Conservation (phyloP, 2,797 vertebrate species). For the Sparus aurata region DNA sequence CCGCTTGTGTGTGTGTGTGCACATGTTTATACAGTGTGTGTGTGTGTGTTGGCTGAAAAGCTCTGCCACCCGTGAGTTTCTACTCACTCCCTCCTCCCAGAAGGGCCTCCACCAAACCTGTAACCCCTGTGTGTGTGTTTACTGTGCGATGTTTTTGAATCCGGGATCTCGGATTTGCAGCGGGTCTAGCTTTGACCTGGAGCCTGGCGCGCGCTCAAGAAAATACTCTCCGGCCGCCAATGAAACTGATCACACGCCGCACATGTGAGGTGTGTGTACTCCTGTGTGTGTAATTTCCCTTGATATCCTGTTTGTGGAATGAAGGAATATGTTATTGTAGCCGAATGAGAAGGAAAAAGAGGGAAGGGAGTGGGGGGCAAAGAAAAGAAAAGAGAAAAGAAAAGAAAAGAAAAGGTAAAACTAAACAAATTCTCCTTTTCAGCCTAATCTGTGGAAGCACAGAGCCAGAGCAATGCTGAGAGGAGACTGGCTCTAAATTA, state of each 20-base stretch:
- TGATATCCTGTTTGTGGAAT: slow-evolving; percentile 79
- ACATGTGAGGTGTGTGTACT: slow-evolving; percentile 54
- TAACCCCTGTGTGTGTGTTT: slow-evolving; percentile 61
- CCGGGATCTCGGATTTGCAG: slow-evolving; percentile 59
- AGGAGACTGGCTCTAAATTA: slow-evolving; percentile 64
- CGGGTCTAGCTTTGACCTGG: slow-evolving; percentile 49
- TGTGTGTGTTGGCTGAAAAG: slow-evolving; percentile 66
- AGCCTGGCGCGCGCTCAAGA: slow-evolving; percentile 72
- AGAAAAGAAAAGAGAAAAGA: too few relatives aligned
- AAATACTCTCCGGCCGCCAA: slow-evolving; percentile 60
- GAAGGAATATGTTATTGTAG: slow-evolving; percentile 75
- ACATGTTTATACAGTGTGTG: slow-evolving; percentile 34
- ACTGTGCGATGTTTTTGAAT: slow-evolving; percentile 54
- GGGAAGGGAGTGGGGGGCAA: slow-evolving; percentile 14
- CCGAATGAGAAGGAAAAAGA: slow-evolving; percentile 61
- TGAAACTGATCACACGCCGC: slow-evolving; percentile 70
- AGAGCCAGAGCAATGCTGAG: slow-evolving; percentile 61
- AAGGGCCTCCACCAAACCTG: slow-evolving; percentile 61
- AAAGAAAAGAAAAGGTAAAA: slow-evolving; percentile 60
- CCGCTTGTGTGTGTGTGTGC: slow-evolving; percentile 16
- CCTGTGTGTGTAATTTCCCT: slow-evolving; percentile 33
- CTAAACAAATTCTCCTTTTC: slow-evolving; percentile 71
- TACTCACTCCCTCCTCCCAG: slow-evolving; percentile 60
- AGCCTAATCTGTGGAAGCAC: slow-evolving; percentile 61
- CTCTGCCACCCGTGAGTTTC: slow-evolving; percentile 78